phyloP scores from a whole-genome alignment of 2,797 vertebrate genomes.

The Molothrus ater region DNA sequence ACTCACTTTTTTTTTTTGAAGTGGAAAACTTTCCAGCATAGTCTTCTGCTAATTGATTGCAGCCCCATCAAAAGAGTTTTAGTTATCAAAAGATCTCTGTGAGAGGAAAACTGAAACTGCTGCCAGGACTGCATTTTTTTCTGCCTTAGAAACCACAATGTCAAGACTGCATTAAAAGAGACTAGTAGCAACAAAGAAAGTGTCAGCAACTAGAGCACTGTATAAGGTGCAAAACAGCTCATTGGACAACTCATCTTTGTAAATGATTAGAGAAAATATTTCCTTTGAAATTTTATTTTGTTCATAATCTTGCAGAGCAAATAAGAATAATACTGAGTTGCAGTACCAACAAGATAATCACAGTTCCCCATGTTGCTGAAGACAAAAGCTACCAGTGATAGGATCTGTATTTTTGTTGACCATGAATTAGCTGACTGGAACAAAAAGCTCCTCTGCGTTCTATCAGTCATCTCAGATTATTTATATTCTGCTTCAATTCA shows the following conservation, averaged over 20 bases:
- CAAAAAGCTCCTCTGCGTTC: background rate
- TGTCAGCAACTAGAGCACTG: background rate
- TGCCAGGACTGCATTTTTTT: background rate
- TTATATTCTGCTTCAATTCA: background rate
- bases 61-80: background rate
- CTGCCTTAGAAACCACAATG: background rate
- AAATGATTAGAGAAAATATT: background rate
- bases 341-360: background rate
- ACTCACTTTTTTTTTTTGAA: background rate
- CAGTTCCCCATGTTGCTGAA: background rate
- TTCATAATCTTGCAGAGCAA: background rate
- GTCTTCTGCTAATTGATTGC: background rate
- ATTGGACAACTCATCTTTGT: background rate
- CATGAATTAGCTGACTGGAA: background rate
- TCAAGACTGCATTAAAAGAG: background rate
- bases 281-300: background rate
- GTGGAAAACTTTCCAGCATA: background rate
- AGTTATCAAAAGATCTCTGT: background rate
- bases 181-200: background rate
- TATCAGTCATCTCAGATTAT: background rate
- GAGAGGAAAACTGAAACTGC: background rate
- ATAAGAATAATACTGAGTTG: background rate
- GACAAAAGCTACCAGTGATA: background rate
- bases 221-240: background rate
- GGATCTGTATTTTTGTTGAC: background rate